Evolutionary conservation across 2,797 vertebrate species (phyloP).

Genomic region (Sebastes taczanowskii): DNA sequence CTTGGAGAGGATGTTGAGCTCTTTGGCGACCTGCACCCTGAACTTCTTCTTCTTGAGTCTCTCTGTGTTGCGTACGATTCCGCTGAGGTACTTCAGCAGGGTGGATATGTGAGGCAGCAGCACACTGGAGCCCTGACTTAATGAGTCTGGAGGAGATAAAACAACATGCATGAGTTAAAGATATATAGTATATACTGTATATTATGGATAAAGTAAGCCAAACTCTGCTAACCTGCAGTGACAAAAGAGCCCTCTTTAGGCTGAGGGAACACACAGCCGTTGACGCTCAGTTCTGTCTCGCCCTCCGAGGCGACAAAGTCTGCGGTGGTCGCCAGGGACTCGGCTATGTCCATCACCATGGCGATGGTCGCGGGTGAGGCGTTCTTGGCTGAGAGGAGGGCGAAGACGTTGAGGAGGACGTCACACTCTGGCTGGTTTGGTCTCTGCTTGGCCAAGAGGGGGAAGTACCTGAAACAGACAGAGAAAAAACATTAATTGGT

Average conservation of each 20-base stretch:
- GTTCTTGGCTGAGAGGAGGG: conserved; percentile 90
- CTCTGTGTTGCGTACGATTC: conserved; percentile 85
- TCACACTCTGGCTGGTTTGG: conserved; percentile 85
- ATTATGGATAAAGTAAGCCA: not conserved
- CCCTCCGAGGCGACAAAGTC: conserved; percentile 86
- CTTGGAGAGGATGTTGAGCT: conserved; percentile 98
- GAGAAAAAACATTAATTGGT: not conserved
- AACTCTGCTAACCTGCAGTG: conserved; percentile 76
- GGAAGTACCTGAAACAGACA: conserved; percentile 86
- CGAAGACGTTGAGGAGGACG: conserved; percentile 90
- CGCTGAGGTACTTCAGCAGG: conserved; percentile 91
- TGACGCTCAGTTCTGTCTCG: conserved; percentile 78
- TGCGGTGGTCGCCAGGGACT: conserved; percentile 86
- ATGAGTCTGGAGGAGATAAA: conserved; percentile 73
- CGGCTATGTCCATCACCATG: conserved; percentile 90
- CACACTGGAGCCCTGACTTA: conserved; percentile 85
- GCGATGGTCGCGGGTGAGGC: conserved; percentile 81
- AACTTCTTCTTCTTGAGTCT: conserved; percentile 92
- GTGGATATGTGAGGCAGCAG: conserved; percentile 90
- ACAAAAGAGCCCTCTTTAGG: conserved; percentile 52
- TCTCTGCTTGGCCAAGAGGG: conserved; percentile 91
- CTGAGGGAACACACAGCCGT: conserved; percentile 74
- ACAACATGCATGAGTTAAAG: not conserved
- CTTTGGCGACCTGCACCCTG: conserved; percentile 90
- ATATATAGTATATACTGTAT: not conserved